phyloP scores from a whole-genome alignment of 2,797 vertebrate genomes.

The Fistularia tabacaria region DNA sequence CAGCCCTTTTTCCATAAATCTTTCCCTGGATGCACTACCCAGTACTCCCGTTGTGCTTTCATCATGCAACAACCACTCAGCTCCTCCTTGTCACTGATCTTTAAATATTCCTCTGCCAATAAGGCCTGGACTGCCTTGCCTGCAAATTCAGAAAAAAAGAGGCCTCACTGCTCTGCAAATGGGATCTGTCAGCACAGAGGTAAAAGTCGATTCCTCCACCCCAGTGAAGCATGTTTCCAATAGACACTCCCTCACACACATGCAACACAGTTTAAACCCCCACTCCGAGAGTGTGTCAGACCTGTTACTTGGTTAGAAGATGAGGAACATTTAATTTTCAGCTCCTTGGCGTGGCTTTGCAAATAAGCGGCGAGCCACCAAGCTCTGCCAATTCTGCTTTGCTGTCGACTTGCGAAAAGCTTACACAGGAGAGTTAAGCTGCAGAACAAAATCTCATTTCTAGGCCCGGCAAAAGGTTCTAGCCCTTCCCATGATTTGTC shows the following conservation, averaged over 20 bases:
- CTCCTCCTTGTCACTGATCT: neutral
- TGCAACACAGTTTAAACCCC: neutral
- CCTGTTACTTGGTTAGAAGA: neutral
- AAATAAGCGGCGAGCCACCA: neutral
- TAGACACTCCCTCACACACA: constrained; percentile 3
- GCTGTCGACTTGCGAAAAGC: too few species aligned
- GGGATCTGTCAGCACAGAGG: constrained; percentile 22
- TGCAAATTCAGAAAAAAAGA: constrained; percentile 8
- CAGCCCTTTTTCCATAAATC: too few species aligned
- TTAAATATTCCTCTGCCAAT: neutral
- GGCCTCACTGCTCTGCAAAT: constrained; percentile 31
- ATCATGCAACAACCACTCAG: neutral
- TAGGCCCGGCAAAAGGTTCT: too few species aligned
- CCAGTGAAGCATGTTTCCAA: constrained; percentile 18
- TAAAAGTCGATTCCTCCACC: constrained; percentile 28
- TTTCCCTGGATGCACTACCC: too few species aligned
- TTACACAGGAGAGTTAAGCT: too few species aligned
- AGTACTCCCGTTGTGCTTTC: neutral
- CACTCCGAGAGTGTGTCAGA: neutral
- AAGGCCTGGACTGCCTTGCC: neutral
- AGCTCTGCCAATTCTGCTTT: too few species aligned
- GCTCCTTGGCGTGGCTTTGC: neutral
- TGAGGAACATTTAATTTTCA: neutral
- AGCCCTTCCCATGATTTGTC: too few species aligned
- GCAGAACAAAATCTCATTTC: too few species aligned